Percentiles rank a stretch among this genome's conserved stretches.
Conservation (phyloP, 1,140 invertebrate genomes). For the Nomia melanderi region DNA sequence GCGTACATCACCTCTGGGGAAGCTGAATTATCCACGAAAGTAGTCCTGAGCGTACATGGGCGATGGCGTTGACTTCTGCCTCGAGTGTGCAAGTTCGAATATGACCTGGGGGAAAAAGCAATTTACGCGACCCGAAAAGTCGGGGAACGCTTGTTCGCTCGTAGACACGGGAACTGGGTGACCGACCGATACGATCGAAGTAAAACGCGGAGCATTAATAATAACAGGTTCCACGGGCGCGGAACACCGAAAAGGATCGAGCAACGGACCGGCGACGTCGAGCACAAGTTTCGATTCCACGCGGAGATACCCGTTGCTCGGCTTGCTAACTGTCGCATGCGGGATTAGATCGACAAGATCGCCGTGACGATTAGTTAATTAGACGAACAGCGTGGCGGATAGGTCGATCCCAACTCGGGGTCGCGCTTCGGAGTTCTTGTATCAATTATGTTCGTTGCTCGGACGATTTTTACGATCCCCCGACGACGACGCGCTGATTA, state of each 20-base stretch:
- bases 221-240: conserved; percentile 41
- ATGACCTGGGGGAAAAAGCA: too few species aligned
- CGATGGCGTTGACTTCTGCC: too few species aligned
- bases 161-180: conserved; percentile 26
- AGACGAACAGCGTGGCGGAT: conserved; percentile 43
- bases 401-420: conserved; percentile 19
- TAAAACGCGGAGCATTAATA: conserved; percentile 23
- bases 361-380: conserved; percentile 57
- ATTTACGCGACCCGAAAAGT: too few species aligned
- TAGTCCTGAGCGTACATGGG: too few species aligned
- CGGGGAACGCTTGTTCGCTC: too few species aligned
- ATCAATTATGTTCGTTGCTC: conserved; percentile 23
- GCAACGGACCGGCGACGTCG: not conserved
- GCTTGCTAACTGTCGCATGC: conserved; percentile 45
- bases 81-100: too few species aligned
- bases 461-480: not conserved
- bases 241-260: conserved; percentile 30
- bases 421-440: conserved; percentile 22
- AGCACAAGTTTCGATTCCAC: conserved; percentile 44
- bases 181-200: conserved; percentile 13
- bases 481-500: too few species aligned
- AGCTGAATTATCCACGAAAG: too few species aligned
- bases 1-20: too few species aligned
- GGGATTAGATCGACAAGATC: conserved; percentile 64
- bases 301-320: conserved; percentile 40